Conservation (phyloP, 2,113 vertebrate genomes). For the Tinamus guttatus region DNA sequence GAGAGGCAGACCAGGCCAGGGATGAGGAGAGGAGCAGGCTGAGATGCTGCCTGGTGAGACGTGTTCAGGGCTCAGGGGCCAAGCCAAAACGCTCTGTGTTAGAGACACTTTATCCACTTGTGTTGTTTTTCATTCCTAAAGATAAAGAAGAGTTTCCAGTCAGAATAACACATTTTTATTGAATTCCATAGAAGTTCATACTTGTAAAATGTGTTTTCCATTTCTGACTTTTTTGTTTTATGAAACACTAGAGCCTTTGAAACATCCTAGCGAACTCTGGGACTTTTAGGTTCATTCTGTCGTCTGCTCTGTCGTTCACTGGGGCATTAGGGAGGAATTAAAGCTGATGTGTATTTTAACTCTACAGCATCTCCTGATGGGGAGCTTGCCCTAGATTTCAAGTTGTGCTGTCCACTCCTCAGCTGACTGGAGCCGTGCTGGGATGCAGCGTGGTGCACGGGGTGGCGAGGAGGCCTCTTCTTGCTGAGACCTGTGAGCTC, state of each 20-base stretch:
- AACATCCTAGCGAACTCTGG: background rate
- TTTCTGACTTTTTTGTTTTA: slow-evolving; percentile 63
- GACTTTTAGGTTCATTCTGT: slow-evolving; percentile 24
- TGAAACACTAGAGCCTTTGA: slow-evolving; percentile 52
- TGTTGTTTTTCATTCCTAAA: slow-evolving; percentile 75
- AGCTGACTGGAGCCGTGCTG: background rate
- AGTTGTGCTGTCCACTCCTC: background rate
- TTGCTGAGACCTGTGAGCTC: background rate
- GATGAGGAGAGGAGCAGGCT: background rate
- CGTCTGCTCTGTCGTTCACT: background rate
- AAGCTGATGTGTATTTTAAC: background rate
- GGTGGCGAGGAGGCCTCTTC: no score
- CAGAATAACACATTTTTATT: slow-evolving; percentile 64
- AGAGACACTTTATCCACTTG: slow-evolving; percentile 25
- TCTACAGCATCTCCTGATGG: background rate
- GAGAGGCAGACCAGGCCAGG: background rate
- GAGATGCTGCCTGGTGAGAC: background rate
- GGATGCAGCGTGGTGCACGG: background rate
- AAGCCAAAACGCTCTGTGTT: slow-evolving; percentile 30
- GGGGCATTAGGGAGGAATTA: background rate
- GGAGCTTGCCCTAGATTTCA: background rate
- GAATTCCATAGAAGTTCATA: slow-evolving; percentile 51
- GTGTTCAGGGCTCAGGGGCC: background rate
- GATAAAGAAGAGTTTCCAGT: slow-evolving; percentile 64
- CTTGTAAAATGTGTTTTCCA: slow-evolving; percentile 67